These are phyloP conservation scores for Caenorhabditis japonica DNA, from an alignment of 2,888 invertebrate genomes.

Conservation along the genomic window DNA sequence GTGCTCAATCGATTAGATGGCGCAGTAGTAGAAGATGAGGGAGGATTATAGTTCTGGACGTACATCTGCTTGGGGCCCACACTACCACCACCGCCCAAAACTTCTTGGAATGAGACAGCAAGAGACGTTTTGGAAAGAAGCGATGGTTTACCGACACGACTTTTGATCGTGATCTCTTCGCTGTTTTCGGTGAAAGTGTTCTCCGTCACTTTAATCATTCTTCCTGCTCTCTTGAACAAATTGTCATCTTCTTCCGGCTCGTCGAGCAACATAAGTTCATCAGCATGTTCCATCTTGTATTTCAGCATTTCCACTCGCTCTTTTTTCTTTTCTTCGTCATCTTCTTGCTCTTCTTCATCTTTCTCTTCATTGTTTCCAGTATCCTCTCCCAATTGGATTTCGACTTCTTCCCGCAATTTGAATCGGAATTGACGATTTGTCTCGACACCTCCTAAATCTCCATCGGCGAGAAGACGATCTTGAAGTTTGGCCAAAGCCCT, in stretches of 20 bases:
- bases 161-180: background rate
- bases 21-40: background rate
- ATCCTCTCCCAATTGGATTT: slow-evolving; percentile 15
- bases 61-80: slow-evolving; percentile 54
- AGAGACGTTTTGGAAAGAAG: slow-evolving; percentile 33
- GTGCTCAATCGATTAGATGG: slow-evolving; percentile 5
- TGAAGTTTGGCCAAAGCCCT: slow-evolving; percentile 66
- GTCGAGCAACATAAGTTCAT: slow-evolving; percentile 25
- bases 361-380: slow-evolving; percentile 32
- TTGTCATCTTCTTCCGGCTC: slow-evolving; percentile 26
- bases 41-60: slow-evolving; percentile 22
- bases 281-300: slow-evolving; percentile 41
- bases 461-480: slow-evolving; percentile 69
- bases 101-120: slow-evolving; percentile 41
- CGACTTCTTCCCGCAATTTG: slow-evolving; percentile 55
- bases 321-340: slow-evolving; percentile 39
- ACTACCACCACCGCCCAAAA: slow-evolving; percentile 10
- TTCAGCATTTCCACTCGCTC: slow-evolving; percentile 43
- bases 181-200: background rate
- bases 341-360: slow-evolving; percentile 47
- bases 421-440: slow-evolving; percentile 69
- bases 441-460: slow-evolving; percentile 62
- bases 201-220: slow-evolving; percentile 21
- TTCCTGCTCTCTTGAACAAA: slow-evolving; percentile 46
- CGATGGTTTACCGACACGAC: slow-evolving; percentile 37